Base-by-base conservation (phyloP, 2,113 vertebrate genomes). In the Riparia riparia region DNA sequence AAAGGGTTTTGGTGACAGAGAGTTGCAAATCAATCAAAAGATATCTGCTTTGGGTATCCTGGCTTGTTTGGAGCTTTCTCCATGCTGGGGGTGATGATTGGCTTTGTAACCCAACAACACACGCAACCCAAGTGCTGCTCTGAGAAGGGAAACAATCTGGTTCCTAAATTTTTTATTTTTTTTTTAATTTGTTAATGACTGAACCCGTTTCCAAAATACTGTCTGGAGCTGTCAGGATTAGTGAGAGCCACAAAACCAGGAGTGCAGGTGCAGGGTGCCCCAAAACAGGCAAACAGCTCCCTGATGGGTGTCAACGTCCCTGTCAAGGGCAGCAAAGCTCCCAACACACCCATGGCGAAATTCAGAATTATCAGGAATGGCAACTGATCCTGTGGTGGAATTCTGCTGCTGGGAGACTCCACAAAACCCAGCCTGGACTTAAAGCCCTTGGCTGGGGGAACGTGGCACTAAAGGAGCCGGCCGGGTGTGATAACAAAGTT, bases 301-400 rank as follows among this genome's bases (percentile, higher is more conserved):
- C 37, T 3, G 26, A 1, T 3, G 15, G 45, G 4, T 2, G 24
- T 0, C 39, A 24, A 7, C 0, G 1, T 3, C 11, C 19, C 10
- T 0, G 1, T 0, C 21, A 15, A 63, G 39, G 21, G 14, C 7
- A 82, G 34, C 61, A 11, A 41, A 42, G 10, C 11, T 24, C 7
- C 72, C 78, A n/a, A 7, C 21, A 0, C 32, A 17, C 39, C 17
- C 2, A 3, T 10, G 10, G n/a, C 37, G 60, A 45, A 14, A 29
- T 4, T 29, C 66, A 45, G 51, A 44, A 24, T 31, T 25, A 20
- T 10, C 14, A 20, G 41, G 12, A 58, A 39, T 0, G 50, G 56
- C 39, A 47, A 17, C 18, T 2, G 50, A 2, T n/a, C n/a, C 29
- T 1, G 5, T 6, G n/a, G 74, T 18, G 20, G 47, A 37, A 10